These are phyloP conservation scores for Cherax destructor DNA, from an alignment of 1,140 invertebrate species.

Conservation along the genomic window DNA sequence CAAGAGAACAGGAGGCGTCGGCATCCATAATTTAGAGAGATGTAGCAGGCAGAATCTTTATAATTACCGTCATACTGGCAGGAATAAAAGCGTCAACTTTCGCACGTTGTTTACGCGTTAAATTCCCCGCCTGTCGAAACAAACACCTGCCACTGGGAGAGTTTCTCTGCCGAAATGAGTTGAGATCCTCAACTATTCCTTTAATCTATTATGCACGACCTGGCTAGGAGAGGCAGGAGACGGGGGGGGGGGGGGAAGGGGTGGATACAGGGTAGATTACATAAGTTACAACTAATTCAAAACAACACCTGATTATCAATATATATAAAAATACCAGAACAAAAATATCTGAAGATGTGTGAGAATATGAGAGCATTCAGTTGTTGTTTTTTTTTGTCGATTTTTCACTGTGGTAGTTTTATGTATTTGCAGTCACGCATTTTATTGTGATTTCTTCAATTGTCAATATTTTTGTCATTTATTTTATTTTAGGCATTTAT, in stretches of 20 bases:
- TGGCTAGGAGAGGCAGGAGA: neutral
- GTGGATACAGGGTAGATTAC: neutral
- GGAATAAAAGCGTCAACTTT: neutral
- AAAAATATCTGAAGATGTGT: too few relatives aligned
- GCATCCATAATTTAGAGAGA: neutral
- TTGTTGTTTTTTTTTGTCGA: too few relatives aligned
- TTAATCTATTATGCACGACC: conserved; percentile 30
- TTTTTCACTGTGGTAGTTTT: too few relatives aligned
- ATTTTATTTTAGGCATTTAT: too few relatives aligned
- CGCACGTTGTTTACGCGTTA: conserved; percentile 5
- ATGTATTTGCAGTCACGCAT: too few relatives aligned
- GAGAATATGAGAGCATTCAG: too few relatives aligned
- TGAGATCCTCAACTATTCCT: conserved; percentile 32
- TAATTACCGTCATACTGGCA: neutral
- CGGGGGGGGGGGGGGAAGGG: too few relatives aligned
- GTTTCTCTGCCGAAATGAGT: conserved; percentile 12
- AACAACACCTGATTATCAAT: conserved; percentile 55
- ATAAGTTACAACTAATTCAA: conserved; percentile 55
- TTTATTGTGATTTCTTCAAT: too few relatives aligned
- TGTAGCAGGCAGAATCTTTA: neutral
- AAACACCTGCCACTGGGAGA: neutral
- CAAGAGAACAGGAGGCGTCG: neutral
- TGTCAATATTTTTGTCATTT: too few relatives aligned
- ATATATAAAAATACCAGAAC: neutral
- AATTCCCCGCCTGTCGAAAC: conserved; percentile 12